Conservation (phyloP, 1,140 invertebrate genomes). For the Lineus longissimus region DNA sequence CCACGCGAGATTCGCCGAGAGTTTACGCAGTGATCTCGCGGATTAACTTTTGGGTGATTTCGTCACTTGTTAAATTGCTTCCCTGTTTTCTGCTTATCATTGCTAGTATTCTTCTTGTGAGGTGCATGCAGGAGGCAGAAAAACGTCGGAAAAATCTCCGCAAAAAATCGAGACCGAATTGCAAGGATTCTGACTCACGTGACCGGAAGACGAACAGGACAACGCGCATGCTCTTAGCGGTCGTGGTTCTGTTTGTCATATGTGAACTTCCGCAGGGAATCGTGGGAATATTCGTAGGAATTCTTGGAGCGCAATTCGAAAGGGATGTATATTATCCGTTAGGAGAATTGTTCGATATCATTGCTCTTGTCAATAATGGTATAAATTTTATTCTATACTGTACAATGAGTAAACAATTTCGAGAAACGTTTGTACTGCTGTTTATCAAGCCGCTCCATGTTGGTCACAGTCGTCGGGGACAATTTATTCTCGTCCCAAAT, state of each 20-base stretch:
- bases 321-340: conserved; percentile 57
- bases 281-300: conserved; percentile 41
- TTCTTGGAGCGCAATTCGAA: conserved; percentile 40
- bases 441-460: conserved; percentile 54
- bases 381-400: conserved; percentile 94
- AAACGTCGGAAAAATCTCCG: conserved; percentile 39
- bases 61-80: conserved; percentile 77
- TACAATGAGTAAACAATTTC: conserved; percentile 89
- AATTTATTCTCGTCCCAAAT: conserved; percentile 1
- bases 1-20: conserved; percentile 10
- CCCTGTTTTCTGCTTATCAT: conserved; percentile 79
- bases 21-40: conserved; percentile 31
- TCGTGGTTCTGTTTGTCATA: conserved; percentile 78
- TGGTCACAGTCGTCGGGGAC: conserved; percentile 17
- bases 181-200: conserved; percentile 31
- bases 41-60: conserved; percentile 85
- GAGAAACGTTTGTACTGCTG: conserved; percentile 76
- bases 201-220: conserved; percentile 69
- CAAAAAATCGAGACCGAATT: conserved; percentile 24
- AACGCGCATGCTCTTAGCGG: conserved; percentile 83
- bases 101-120: conserved; percentile 75
- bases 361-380: conserved; percentile 85
- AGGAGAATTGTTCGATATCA: conserved; percentile 86
- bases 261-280: conserved; percentile 76
- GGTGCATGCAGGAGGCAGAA: conserved; percentile 65